phyloP scores from a whole-genome alignment of 2,888 invertebrate species.

The Meloe dianella region DNA sequence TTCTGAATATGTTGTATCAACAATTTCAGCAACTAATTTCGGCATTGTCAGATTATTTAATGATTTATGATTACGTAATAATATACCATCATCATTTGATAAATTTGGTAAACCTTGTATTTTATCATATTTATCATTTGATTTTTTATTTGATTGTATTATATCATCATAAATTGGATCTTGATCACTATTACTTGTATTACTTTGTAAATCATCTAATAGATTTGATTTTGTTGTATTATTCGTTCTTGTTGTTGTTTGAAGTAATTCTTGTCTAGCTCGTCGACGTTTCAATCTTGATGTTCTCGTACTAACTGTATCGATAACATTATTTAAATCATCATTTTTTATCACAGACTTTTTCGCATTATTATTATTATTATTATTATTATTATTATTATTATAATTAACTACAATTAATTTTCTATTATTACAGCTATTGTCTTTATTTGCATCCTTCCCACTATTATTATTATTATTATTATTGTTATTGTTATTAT shows the following conservation, averaged over 20 bases:
- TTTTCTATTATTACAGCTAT: conserved; percentile 21
- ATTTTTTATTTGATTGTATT: too few species aligned
- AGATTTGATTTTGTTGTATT: conserved; percentile 55
- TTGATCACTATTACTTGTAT: conserved; percentile 58
- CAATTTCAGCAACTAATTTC: conserved; percentile 26
- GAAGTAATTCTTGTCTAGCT: conserved; percentile 56
- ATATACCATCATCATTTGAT: conserved; percentile 60
- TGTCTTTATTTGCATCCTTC: not conserved
- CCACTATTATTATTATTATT: conserved; percentile 8
- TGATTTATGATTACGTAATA: conserved; percentile 68
- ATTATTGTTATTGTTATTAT: conserved; percentile 16
- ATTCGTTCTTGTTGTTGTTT: conserved; percentile 37
- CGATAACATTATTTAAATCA: conserved; percentile 13
- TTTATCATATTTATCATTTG: conserved; percentile 55
- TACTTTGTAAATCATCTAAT: conserved; percentile 59
- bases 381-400: conserved; percentile 23
- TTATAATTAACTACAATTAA: conserved; percentile 16
- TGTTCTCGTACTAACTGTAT: conserved; percentile 47
- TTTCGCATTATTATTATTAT: conserved; percentile 38
- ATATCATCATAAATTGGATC: conserved; percentile 57
- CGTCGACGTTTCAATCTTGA: conserved; percentile 57
- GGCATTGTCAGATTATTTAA: conserved; percentile 52
- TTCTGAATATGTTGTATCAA: conserved; percentile 3
- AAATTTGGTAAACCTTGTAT: conserved; percentile 21
- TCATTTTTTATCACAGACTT: conserved; percentile 45